These are phyloP conservation scores for Campylomormyrus tamandua DNA, from an alignment of 2,113 vertebrate genomes.

Conservation along the genomic window DNA sequence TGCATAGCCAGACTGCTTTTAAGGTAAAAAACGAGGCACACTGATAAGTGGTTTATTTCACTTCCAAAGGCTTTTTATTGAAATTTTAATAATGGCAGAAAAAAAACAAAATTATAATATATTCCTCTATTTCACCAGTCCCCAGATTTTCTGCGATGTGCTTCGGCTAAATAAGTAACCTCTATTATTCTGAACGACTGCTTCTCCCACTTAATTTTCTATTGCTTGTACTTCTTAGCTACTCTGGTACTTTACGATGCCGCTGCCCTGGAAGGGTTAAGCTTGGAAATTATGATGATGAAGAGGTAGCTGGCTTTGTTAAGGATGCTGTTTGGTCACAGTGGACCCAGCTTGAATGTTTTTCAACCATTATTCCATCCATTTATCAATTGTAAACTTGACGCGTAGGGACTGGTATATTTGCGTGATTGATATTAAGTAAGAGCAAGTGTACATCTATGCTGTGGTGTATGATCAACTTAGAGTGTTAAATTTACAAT, in stretches of 20 bases:
- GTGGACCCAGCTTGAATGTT: neutral
- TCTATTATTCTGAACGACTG: slow-evolving; percentile 62
- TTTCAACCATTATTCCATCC: neutral
- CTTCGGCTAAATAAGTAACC: slow-evolving; percentile 46
- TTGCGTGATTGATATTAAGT: neutral
- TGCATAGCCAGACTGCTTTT: slow-evolving; percentile 64
- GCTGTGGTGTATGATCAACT: neutral
- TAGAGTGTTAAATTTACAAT: neutral
- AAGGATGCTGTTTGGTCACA: neutral
- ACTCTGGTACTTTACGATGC: slow-evolving; percentile 2
- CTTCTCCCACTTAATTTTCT: slow-evolving; percentile 51
- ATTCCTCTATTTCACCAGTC: slow-evolving; percentile 65
- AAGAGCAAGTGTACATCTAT: neutral
- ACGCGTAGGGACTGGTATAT: neutral
- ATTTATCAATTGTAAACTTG: neutral
- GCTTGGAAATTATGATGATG: neutral
- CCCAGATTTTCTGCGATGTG: slow-evolving; percentile 46
- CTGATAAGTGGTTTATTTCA: slow-evolving; percentile 70
- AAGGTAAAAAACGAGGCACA: slow-evolving; percentile 56
- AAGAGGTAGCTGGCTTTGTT: slow-evolving; percentile 5
- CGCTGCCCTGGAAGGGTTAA: neutral
- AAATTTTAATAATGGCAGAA: slow-evolving; percentile 67
- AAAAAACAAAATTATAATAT: slow-evolving; percentile 69
- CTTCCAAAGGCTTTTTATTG: slow-evolving; percentile 64
- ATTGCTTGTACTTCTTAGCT: slow-evolving; percentile 34